phyloP scores from a whole-genome alignment of 2,113 vertebrate genomes.

The Oostethus manadensis region DNA sequence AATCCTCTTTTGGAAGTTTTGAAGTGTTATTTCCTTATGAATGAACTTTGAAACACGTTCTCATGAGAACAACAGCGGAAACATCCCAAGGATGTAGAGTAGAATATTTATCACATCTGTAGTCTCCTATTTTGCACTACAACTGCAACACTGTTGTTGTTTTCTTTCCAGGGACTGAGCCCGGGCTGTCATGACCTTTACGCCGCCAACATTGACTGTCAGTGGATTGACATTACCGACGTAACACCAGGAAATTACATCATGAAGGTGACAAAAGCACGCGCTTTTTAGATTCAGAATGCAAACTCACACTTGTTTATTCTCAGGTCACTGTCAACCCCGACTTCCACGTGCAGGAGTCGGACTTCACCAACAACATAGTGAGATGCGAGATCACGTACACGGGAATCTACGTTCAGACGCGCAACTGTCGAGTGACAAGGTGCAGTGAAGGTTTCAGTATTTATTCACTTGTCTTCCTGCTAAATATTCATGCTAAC shows the following conservation, averaged over 20 bases:
- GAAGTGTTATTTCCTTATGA: too few relatives aligned
- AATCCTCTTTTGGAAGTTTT: too few relatives aligned
- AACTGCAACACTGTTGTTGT: slow-evolving; percentile 7
- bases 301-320: not conserved
- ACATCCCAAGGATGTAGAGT: not conserved
- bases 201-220: slow-evolving; percentile 82
- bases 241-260: slow-evolving; percentile 77
- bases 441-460: slow-evolving; percentile 50
- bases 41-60: too few relatives aligned
- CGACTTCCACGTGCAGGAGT: slow-evolving; percentile 72
- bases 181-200: slow-evolving; percentile 82
- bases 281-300: not conserved
- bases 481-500: not conserved
- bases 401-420: slow-evolving; percentile 75
- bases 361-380: slow-evolving; percentile 78
- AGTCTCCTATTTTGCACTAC: slow-evolving; percentile 6
- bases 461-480: not conserved
- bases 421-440: slow-evolving; percentile 72
- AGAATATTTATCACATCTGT: slow-evolving; percentile 33
- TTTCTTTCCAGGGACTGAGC: slow-evolving; percentile 72
- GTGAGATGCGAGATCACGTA: slow-evolving; percentile 78
- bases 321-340: slow-evolving; percentile 79
- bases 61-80: too few relatives aligned
- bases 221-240: slow-evolving; percentile 86
- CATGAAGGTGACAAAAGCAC: slow-evolving; percentile 67